Base-by-base conservation (phyloP, 1,140 invertebrate genomes). In the Tetramorium parvispinum region DNA sequence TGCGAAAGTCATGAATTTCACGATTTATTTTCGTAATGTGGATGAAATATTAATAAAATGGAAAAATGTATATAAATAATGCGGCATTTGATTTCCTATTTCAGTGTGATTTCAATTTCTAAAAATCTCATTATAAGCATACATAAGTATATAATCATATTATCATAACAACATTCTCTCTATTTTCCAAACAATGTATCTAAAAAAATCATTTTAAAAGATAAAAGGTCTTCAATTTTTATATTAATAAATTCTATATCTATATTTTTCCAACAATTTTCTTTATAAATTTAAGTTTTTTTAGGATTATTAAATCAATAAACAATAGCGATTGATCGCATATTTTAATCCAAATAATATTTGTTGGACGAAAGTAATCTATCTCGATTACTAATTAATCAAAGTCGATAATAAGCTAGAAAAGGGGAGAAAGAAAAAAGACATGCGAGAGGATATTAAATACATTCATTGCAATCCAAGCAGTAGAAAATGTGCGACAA, bases 321-420 rank as follows among this genome's bases (percentile, higher is more conserved):
- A 13, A 37, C 5, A 40, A 18, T n/a, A 37, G n/a, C 2, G 40
- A 32, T 18, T 11, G 49, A 49, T 57, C 43, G 18, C 7, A 51
- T 46, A 53, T 3, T 7, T n/a, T 46, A 46, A n/a, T 71, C 24
- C 46, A 57, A 71, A 6, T 40, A 11, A 51, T 46, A 59, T 83
- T 57, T 55, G 32, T 68, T 73, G 21, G 7, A n/a, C 51, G 24
- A 40, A 73, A 59, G 51, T 5, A 18, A 73, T 82, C 46, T 43
- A 66, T 40, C 66, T 59, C 43, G 40, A 57, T 53, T 81, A 11
- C 21, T 24, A 43, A 83, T 82, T 82, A 82, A 82, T 83, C 46
- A n/a, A 46, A 32, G 24, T 3, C 66, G 13, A 49, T 73, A 24
- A 83, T 59, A 75, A 82, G 51, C 16, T 43, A 18, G 51, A n/a